Evolutionary conservation across 2,888 invertebrate species (phyloP), one percentile per base, ranked within the genome.

Genomic region (Malacosoma neustria): DNA sequence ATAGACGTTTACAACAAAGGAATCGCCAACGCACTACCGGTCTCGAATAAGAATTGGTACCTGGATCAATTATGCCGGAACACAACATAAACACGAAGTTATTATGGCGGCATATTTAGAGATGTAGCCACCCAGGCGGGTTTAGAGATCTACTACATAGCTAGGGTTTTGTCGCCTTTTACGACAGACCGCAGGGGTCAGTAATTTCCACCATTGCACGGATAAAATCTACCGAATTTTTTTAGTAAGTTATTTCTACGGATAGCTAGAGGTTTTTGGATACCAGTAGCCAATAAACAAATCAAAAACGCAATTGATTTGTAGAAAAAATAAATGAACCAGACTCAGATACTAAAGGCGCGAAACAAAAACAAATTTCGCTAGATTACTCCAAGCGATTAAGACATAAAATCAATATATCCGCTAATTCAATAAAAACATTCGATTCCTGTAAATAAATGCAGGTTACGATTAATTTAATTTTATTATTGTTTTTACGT

Each of bases 371-470:
- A 22, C 9, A 22, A 3, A 22, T 22, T 22, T 22, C 5, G 22
- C 5, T 3, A 22, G 22, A 22, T 22, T 7, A 22, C 22, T 7
- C 22, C 22, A 22, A 4, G 61, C 54, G 59, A 71, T 71, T 65
- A 55, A 71, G 71, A 67, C 71, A 60, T 69, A 51, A 66, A 61
- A 66, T 56, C 53, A 48, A 60, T 61, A 58, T 56, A 58, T 56
- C 46, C 45, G 48, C 53, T 57, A 63, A 66, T 65, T 54, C 51
- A 52, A 49, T 53, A 53, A 61, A 65, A 61, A 63, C 54, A 52
- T 46, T 43, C 48, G 51, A 47, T 51, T 57, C 52, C 49, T 45
- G 49, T 57, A 64, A 67, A 70, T 60, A 66, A 64, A 66, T 58
- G 41, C 33, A 34, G 6, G 22, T 9, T 22, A 39, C 48, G 37